Base-by-base conservation (phyloP, 2,113 vertebrate genomes). In the Puntigrus tetrazona region DNA sequence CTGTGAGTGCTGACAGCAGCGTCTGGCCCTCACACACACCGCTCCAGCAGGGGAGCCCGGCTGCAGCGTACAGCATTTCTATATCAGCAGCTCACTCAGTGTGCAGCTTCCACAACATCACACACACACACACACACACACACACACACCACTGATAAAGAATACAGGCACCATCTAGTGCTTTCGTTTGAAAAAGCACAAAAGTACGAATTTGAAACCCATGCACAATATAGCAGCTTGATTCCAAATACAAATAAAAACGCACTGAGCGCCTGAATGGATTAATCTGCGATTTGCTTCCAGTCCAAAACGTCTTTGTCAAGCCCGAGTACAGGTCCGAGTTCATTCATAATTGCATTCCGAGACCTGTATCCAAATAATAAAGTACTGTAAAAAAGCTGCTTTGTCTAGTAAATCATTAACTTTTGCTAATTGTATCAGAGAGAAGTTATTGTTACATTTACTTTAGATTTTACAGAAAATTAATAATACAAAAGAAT, bases 131-230 rank as follows among this genome's bases (percentile, higher is more conserved):
- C 89, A 93, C 90, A 92, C 73, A 29, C 45, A 79, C 89, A 87
- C 85, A 88, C 89, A 88, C 47, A 80, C 89, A 88, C 85, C 90
- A 77, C 88, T 88, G 90, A 88, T 84, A 88, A 96, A 95, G 96
- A 93, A 96, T 95, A 94, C 94, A 96, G 95, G 96, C 96, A 96
- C 96, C 96, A 97, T 96, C 96, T 97, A 97, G 96, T 96, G 96
- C 94, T 96, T 94, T 95, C 41, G 2, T 20, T 22, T 25, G 27
- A 59, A 57, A 67, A 80, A 78, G 36, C 45, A 45, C 65, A 36
- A 67, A 69, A 22, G 6, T 25, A 13, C 13, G 29, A 27, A 7
- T 47, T 34, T 69, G 20, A 31, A 69, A 69, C 8, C 16, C 52
- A 55, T 20, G 29, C 16, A 67, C 29, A 65, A 18, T 18, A 8